phyloP scores from a whole-genome alignment of 2,113 vertebrate species.

The Muscicapa adusta region DNA sequence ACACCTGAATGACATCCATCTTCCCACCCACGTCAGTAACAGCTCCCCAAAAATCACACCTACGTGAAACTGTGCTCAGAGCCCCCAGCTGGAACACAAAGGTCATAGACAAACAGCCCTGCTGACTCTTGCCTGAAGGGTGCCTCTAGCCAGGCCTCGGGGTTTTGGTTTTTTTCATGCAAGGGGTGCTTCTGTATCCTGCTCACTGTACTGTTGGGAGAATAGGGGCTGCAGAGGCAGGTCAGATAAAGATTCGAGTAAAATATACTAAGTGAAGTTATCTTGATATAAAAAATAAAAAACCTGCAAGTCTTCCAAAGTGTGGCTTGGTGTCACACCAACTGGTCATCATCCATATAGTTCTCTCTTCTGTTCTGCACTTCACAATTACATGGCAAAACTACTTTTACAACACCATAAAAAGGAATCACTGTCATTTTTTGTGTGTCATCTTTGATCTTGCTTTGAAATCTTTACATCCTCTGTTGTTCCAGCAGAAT shows the following conservation, averaged over 20 bases:
- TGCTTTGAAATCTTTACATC: not conserved
- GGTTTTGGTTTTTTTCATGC: not conserved
- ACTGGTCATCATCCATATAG: fast-evolving
- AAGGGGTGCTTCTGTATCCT: not conserved
- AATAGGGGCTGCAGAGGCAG: not conserved
- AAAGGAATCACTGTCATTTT: not conserved
- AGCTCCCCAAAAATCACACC: not conserved
- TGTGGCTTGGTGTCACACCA: not conserved
- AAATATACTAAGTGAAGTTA: not conserved
- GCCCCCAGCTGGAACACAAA: fast-evolving
- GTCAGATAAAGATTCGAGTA: not conserved
- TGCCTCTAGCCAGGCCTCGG: not conserved
- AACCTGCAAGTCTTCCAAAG: not conserved
- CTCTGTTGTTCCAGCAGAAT: not conserved
- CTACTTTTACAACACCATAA: not conserved
- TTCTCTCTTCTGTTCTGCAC: not conserved
- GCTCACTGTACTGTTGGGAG: too few relatives aligned
- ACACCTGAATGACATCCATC: not conserved
- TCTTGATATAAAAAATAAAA: not conserved
- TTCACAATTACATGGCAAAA: not conserved
- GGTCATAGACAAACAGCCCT: not conserved
- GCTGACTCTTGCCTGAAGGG: fast-evolving
- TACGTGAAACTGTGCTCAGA: fast-evolving
- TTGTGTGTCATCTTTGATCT: not conserved
- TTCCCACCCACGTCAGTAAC: not conserved